Conservation (phyloP, 2,113 vertebrate species). For the rabbit (Oryctolagus cuniculus) region mOryCun1.1 NC_091435.1:68276501-68277000, state of each 20-base stretch:
- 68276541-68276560: neutral
- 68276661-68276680: conserved; percentile 68
- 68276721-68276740: neutral
- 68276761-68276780: conserved; percentile 76
- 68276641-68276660: conserved; percentile 69
- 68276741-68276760: conserved; percentile 72
- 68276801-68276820: conserved; percentile 76
- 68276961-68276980: neutral
- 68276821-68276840: conserved; percentile 74
- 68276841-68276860: conserved; percentile 41
- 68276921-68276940: neutral
- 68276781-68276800: conserved; percentile 70
- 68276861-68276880: conserved; percentile 48
- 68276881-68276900: neutral
- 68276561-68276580: neutral
- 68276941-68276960: too few species aligned
- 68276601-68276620: neutral
- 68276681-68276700: conserved; percentile 81
- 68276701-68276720: conserved; percentile 74
- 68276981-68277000: neutral
- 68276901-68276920: neutral
- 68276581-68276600: conserved; percentile 33
- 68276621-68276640: conserved; percentile 10
- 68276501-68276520: neutral
- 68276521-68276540: neutral